These are phyloP conservation scores for Hoplodrina blanda DNA, from an alignment of 2,888 invertebrate genomes.

Conservation along the genomic window DNA sequence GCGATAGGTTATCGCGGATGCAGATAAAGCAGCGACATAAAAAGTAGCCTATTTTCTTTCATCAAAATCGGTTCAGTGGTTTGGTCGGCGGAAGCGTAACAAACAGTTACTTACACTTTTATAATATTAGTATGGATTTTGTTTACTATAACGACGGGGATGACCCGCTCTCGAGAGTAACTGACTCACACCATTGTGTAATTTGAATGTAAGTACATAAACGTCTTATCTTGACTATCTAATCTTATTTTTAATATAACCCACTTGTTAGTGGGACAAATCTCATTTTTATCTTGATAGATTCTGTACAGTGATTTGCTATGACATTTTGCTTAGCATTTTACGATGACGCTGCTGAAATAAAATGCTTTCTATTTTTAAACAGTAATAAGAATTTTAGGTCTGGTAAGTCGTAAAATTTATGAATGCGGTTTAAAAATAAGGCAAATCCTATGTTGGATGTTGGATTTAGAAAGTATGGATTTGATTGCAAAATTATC, in stretches of 20 bases:
- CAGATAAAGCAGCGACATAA: too few relatives aligned
- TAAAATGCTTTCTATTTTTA: not conserved
- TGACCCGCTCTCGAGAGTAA: conserved; percentile 7
- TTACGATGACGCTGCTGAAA: not conserved
- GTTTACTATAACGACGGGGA: not conserved
- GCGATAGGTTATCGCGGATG: too few relatives aligned
- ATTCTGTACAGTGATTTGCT: conserved; percentile 19
- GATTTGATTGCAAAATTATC: too few relatives aligned
- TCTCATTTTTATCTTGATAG: conserved; percentile 42
- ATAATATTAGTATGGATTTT: too few relatives aligned
- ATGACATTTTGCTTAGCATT: conserved; percentile 13
- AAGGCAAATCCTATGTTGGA: too few relatives aligned
- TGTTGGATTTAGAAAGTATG: too few relatives aligned
- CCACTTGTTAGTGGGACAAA: conserved; percentile 51
- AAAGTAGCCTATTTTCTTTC: too few relatives aligned
- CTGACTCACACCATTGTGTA: conserved; percentile 27
- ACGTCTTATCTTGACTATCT: conserved; percentile 31
- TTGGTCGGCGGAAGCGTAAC: too few relatives aligned
- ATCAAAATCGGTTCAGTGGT: too few relatives aligned
- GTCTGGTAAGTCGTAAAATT: too few relatives aligned
- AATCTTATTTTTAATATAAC: conserved; percentile 46
- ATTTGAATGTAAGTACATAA: conserved; percentile 33
- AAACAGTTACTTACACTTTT: too few relatives aligned
- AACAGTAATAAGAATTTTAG: not conserved
- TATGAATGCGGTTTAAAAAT: too few relatives aligned